Base-by-base conservation (phyloP, 2,113 vertebrate genomes). In the Carettochelys insculpta region DNA sequence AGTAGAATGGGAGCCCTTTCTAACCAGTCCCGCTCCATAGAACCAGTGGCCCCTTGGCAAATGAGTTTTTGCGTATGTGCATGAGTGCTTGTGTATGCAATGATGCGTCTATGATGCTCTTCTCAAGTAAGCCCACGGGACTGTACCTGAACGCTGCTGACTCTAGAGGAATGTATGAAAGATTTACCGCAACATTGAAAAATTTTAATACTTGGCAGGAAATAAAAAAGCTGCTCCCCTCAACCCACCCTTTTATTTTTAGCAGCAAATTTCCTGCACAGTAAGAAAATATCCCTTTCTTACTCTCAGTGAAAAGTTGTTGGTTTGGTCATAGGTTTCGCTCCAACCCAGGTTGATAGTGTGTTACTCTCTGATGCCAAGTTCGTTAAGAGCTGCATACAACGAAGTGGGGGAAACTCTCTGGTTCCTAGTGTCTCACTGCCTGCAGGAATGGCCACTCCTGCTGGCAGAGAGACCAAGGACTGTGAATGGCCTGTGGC, bases 261-360 rank as follows among this genome's bases (percentile, higher is more conserved):
- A 95, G 92, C 51, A 93, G 80, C 90, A 85, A 93, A 41, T 80
- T 95, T 95, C 94, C 93, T 94, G 89, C 80, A 80, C 31, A 83
- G 82, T 80, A 38, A 83, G n/a, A n/a, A 87, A 85, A 85, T 48
- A 52, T 1, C 41, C 16, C 48, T 81, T 77, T 92, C 43, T 94
- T 17, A 1, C 82, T 87, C 4, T 86, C 0, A 7, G 85, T 75
- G 58, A 50, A 84, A 27, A 11, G 86, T 93, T n/a, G 61, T 65
- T 34, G 76, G 22, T 52, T 77, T 81, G n/a, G 85, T 89, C 50
- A 83, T 24, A 75, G 91, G 4, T 0, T 90, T 95, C 91, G 82
- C 95, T 82, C 52, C 43, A 88, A 83, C 93, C 92, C 93, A 88
- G 89, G 77, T 9, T 17, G n/a, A 90, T 90, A 50, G 2, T 77